Conservation (phyloP, 2,888 invertebrate species). For the Epinotia demarniana region DNA sequence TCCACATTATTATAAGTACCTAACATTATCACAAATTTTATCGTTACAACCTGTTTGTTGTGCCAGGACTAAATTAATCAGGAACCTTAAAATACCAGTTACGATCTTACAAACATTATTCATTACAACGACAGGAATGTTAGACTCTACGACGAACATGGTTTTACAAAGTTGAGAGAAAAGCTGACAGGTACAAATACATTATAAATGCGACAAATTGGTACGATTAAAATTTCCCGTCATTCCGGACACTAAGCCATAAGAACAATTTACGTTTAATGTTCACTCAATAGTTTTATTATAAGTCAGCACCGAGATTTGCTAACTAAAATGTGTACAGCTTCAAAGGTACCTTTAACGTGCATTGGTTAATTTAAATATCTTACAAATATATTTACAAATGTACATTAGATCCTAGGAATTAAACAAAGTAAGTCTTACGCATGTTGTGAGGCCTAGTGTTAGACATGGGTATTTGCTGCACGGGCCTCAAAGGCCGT, state of each 20-base stretch:
- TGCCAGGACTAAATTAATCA: conserved; percentile 59
- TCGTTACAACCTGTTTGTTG: conserved; percentile 57
- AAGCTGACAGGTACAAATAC: conserved; percentile 48
- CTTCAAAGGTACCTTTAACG: conserved; percentile 41
- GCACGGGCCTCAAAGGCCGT: conserved; percentile 77
- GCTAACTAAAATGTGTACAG: conserved; percentile 41
- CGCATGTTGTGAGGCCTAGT: conserved; percentile 75
- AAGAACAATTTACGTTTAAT: conserved; percentile 33
- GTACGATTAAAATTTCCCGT: conserved; percentile 39
- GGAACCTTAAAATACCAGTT: conserved; percentile 73
- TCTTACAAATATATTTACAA: conserved; percentile 55
- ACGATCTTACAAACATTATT: conserved; percentile 51
- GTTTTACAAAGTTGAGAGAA: conserved; percentile 44
- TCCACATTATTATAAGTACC: conserved; percentile 69
- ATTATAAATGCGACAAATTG: conserved; percentile 47
- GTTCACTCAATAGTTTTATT: conserved; percentile 24
- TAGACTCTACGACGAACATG: conserved; percentile 51
- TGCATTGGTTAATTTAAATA: conserved; percentile 28
- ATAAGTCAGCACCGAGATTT: conserved; percentile 40
- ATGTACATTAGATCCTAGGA: conserved; percentile 53
- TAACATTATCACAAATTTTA: conserved; percentile 79
- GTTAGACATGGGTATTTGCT: conserved; percentile 80
- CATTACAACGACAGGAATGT: conserved; percentile 65
- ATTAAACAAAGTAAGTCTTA: conserved; percentile 83
- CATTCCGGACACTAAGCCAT: conserved; percentile 35